A percentile compares a stretch with the other conserved stretches of the same genome.
Evolutionary conservation across 2,113 vertebrate genomes (phyloP).

Genomic region (Pseudorhombus dupliciocellatus): DNA sequence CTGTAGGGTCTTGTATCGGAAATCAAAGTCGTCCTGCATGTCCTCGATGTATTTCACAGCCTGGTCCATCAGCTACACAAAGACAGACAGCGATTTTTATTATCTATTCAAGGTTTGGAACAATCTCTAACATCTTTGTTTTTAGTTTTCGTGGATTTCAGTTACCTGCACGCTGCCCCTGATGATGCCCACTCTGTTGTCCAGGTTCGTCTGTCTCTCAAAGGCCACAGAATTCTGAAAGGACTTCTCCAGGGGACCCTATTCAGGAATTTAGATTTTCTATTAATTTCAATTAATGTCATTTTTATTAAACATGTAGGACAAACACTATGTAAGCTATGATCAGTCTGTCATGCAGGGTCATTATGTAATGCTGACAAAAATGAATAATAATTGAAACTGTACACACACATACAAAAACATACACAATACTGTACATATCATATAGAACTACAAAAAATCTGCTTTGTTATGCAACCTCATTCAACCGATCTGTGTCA

Average conservation of each 20-base stretch:
- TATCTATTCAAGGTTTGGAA: neutral
- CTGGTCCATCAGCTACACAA: constrained; percentile 90
- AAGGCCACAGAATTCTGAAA: constrained; percentile 88
- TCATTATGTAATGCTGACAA: too few relatives aligned
- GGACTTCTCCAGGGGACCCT: constrained; percentile 93
- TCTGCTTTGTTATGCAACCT: too few relatives aligned
- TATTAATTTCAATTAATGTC: neutral
- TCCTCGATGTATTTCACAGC: constrained; percentile 95
- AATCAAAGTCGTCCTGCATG: constrained; percentile 97
- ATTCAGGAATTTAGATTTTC: constrained; percentile 20
- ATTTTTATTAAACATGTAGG: neutral
- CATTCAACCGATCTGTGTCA: neutral
- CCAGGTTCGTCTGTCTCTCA: constrained; percentile 91
- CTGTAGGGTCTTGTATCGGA: constrained; percentile 95
- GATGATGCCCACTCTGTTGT: constrained; percentile 90
- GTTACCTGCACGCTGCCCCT: constrained; percentile 90
- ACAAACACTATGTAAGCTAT: too few relatives aligned
- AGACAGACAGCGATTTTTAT: neutral
- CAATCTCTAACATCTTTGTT: neutral
- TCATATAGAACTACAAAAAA: too few relatives aligned
- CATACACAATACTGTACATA: too few relatives aligned
- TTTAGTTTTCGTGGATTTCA: neutral
- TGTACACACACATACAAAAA: too few relatives aligned
- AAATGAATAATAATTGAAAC: too few relatives aligned
- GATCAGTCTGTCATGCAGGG: too few relatives aligned